Percentiles rank a stretch among this genome's conserved stretches.
phyloP scores from a whole-genome alignment of 2,113 vertebrate genomes.

The Lampris incognitus region DNA sequence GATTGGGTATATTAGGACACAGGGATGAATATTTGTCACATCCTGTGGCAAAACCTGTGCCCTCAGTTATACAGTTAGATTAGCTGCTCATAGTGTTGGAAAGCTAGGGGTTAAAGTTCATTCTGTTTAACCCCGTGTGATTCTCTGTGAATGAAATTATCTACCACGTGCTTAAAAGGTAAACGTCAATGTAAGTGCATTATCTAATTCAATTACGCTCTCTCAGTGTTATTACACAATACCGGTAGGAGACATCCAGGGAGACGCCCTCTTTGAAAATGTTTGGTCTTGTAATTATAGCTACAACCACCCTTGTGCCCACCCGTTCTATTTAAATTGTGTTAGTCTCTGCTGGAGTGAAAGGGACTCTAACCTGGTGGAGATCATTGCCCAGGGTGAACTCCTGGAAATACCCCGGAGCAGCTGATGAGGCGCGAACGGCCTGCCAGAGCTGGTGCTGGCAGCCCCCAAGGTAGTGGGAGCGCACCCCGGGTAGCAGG shows the following conservation, averaged over 20 bases:
- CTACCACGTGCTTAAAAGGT: neutral
- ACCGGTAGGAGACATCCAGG: neutral
- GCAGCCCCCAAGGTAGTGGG: constrained; percentile 93
- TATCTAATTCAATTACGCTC: neutral
- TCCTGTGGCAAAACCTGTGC: too few species aligned
- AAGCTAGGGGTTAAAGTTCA: too few species aligned
- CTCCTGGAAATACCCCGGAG: constrained; percentile 95
- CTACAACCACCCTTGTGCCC: neutral
- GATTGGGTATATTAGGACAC: too few species aligned
- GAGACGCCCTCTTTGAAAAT: neutral
- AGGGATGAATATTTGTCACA: too few species aligned
- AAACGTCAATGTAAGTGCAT: neutral
- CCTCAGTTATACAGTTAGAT: too few species aligned
- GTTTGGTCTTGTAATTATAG: neutral
- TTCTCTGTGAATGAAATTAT: too few species aligned
- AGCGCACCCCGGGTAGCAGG: constrained; percentile 89
- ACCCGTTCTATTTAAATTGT: neutral
- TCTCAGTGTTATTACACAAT: neutral
- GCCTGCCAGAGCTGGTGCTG: constrained; percentile 96
- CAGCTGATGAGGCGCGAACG: constrained; percentile 93
- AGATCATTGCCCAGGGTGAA: constrained; percentile 90
- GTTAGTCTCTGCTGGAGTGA: neutral
- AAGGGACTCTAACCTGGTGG: constrained; percentile 87
- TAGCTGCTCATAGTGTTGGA: too few species aligned
- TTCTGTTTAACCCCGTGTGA: neutral